A percentile compares a stretch with the other conserved stretches of the same genome.
phyloP scores from a whole-genome alignment of 1,140 invertebrate species.

The Pinna nobilis region DNA sequence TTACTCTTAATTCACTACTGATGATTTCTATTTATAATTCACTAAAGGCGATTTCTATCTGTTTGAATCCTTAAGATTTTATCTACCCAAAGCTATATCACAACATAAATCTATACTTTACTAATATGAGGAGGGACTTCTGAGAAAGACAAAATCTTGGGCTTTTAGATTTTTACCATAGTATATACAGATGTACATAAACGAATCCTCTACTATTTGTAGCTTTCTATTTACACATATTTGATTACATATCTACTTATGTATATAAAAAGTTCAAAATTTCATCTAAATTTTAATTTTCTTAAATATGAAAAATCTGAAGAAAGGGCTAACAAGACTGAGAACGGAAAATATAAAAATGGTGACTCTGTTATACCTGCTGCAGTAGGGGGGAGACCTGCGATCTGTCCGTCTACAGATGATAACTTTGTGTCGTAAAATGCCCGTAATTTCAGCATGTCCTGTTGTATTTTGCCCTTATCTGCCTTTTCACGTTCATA shows the following conservation, averaged over 20 bases:
- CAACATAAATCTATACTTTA: too few species aligned
- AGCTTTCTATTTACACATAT: not conserved
- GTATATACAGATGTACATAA: too few species aligned
- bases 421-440: slow-evolving; percentile 79
- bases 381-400: slow-evolving; percentile 62
- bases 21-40: too few species aligned
- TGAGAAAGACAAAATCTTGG: too few species aligned
- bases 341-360: not conserved
- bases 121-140: too few species aligned
- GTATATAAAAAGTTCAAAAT: not conserved
- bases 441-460: slow-evolving; percentile 78
- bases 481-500: slow-evolving; percentile 79
- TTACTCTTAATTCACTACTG: too few species aligned
- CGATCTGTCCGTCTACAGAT: slow-evolving; percentile 72
- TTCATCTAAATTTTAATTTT: not conserved
- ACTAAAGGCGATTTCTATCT: too few species aligned
- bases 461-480: slow-evolving; percentile 78
- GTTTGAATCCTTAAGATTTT: too few species aligned
- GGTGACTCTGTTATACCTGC: slow-evolving; percentile 59
- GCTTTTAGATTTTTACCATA: too few species aligned
- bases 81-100: too few species aligned
- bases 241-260: not conserved
- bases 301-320: not conserved
- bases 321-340: not conserved
- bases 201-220: not conserved